These are phyloP conservation scores for Leucoptera coffeella DNA, from an alignment of 2,888 invertebrate species.

Conservation along the genomic window DNA sequence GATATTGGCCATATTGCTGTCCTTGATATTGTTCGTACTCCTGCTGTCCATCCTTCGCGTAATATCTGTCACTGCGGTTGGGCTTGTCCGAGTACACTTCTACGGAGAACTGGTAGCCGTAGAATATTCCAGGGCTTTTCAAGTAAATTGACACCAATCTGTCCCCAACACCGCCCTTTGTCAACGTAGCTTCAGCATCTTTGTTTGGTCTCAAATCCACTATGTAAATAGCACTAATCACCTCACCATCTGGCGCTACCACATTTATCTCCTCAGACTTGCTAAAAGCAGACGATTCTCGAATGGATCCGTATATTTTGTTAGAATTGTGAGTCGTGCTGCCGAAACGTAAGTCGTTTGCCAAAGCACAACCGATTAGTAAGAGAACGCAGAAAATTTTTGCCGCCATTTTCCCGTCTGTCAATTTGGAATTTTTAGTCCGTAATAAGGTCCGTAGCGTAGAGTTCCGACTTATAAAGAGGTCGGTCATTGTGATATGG, in stretches of 20 bases:
- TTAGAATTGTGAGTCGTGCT: constrained; percentile 10
- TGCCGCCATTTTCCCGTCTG: no score
- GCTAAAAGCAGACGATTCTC: constrained; percentile 31
- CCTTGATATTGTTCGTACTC: no score
- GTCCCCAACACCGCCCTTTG: constrained; percentile 25
- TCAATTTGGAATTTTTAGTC: no score
- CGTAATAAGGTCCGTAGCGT: no score
- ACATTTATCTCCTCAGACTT: constrained; percentile 22
- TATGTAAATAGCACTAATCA: constrained; percentile 25
- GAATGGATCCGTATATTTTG: constrained; percentile 23
- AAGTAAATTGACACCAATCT: constrained; percentile 24
- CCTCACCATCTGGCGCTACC: constrained; percentile 17
- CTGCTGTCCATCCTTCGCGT: constrained; percentile 15
- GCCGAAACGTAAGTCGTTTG: constrained; percentile 18
- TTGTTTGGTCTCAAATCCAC: constrained; percentile 28
- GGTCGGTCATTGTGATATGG: no score
- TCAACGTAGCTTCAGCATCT: constrained; percentile 22
- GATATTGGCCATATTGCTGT: no score
- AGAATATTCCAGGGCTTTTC: constrained; percentile 25
- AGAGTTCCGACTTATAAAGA: no score
- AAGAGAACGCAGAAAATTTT: no score
- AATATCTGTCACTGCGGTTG: constrained; percentile 12
- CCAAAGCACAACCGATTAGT: no score
- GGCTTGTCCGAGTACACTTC: constrained; percentile 22
- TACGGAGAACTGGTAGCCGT: constrained; percentile 30